These are phyloP conservation scores for Escarpia spicata DNA, from an alignment of 2,888 invertebrate genomes.

Conservation along the genomic window DNA sequence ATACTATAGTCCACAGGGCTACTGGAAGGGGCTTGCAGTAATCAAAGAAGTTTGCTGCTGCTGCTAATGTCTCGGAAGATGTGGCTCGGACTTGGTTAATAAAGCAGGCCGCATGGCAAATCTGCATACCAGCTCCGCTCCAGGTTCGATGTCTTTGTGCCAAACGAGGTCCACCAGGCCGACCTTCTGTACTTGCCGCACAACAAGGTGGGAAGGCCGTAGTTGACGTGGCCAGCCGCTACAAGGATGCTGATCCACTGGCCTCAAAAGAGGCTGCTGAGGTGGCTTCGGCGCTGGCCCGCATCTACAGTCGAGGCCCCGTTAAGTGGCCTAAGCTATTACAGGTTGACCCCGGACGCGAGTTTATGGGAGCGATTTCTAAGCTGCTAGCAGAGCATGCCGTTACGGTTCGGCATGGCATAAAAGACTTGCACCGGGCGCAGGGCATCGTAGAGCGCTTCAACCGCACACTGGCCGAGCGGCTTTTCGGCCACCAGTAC, in stretches of 20 bases:
- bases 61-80: conserved; percentile 30
- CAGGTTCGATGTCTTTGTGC: conserved; percentile 34
- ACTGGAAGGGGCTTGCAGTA: too few relatives aligned
- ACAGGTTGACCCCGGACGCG: conserved; percentile 39
- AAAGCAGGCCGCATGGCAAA: too few relatives aligned
- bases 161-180: too few relatives aligned
- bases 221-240: conserved; percentile 40
- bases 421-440: too few relatives aligned
- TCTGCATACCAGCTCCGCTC: conserved; percentile 35
- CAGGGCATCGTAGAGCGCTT: too few relatives aligned
- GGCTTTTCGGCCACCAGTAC: too few relatives aligned
- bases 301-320: conserved; percentile 37
- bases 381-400: conserved; percentile 24
- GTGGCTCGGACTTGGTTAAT: conserved; percentile 25
- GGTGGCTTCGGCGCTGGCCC: conserved; percentile 39
- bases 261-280: conserved; percentile 38
- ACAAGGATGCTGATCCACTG: conserved; percentile 43
- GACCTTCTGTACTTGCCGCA: conserved; percentile 33
- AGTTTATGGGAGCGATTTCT: conserved; percentile 27
- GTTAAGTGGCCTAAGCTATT: conserved; percentile 38
- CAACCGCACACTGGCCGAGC: too few relatives aligned
- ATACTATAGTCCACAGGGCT: too few relatives aligned
- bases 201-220: conserved; percentile 34
- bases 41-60: conserved; percentile 23
- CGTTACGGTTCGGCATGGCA: conserved; percentile 6